phyloP scores from a whole-genome alignment of 2,888 invertebrate species.

The Erynnis tages region DNA sequence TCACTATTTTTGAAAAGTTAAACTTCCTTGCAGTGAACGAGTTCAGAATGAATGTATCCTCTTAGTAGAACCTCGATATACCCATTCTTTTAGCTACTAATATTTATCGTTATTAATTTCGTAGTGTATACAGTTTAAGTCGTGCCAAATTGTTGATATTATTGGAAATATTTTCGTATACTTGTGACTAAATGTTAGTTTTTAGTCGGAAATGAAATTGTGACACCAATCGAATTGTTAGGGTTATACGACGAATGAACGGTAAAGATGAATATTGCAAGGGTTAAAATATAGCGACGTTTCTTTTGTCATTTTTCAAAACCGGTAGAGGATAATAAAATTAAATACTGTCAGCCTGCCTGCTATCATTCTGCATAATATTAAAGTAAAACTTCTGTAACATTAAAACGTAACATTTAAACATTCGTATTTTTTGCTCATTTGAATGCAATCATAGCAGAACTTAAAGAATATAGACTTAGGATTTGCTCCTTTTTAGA shows the following conservation, averaged over 20 bases:
- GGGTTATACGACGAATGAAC: constrained; percentile 2
- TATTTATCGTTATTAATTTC: constrained; percentile 27
- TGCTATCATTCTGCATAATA: no score
- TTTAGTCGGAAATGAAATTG: constrained; percentile 22
- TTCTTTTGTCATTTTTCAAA: no score
- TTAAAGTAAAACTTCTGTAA: no score
- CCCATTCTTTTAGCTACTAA: constrained; percentile 36
- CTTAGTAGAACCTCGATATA: constrained; percentile 37
- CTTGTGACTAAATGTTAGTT: constrained; percentile 31
- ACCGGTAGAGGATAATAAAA: no score
- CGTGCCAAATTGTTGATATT: constrained; percentile 77
- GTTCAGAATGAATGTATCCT: constrained; percentile 30
- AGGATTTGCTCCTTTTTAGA: no score
- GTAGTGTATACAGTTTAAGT: constrained; percentile 30
- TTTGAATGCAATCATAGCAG: no score
- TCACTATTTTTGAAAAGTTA: no score
- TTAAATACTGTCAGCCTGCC: no score
- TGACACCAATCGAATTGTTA: constrained; percentile 62
- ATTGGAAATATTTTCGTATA: constrained; percentile 33
- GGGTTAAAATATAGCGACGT: not conserved
- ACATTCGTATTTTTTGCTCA: no score
- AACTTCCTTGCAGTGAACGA: not conserved
- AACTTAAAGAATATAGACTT: no score
- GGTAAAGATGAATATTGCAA: constrained; percentile 7
- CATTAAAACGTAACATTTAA: no score